phyloP scores from a whole-genome alignment of 2,113 vertebrate species.

The Ornithorhynchus anatinus region DNA sequence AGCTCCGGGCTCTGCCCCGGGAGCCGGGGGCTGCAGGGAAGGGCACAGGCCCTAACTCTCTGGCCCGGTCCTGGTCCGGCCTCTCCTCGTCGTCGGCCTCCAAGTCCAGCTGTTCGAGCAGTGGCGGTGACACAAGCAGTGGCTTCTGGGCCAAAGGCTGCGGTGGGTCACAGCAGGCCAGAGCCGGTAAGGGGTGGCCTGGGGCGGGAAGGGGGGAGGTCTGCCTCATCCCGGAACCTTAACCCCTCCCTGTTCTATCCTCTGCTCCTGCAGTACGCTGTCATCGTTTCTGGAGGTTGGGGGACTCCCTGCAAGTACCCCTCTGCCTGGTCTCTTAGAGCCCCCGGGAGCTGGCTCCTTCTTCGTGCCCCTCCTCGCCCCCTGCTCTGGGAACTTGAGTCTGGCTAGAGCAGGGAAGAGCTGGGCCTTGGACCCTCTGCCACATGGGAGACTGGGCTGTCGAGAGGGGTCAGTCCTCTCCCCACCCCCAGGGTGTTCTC shows the following conservation, averaged over 20 bases:
- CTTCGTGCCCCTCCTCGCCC: no score
- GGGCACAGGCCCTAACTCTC: background rate
- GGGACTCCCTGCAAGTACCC: background rate
- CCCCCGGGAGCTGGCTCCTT: no score
- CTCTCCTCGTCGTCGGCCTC: no score
- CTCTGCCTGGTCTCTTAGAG: no score
- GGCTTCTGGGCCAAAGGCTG: accelerated
- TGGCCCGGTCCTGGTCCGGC: background rate
- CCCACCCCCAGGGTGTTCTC: no score
- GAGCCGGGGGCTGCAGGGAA: background rate
- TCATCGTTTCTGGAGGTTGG: background rate
- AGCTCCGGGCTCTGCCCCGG: background rate
- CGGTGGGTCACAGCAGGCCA: slow-evolving; percentile 12
- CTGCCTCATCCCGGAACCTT: slow-evolving; percentile 26
- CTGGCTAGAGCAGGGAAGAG: no score
- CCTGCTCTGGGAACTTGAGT: no score
- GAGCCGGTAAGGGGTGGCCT: background rate
- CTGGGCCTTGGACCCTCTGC: no score
- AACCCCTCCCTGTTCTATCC: background rate
- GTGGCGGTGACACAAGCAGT: background rate
- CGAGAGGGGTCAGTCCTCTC: no score
- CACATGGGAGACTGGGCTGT: no score
- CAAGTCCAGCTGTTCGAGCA: background rate
- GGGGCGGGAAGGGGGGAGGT: background rate
- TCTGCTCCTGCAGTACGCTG: background rate